phyloP scores from a whole-genome alignment of 2,888 invertebrate genomes.

The Frankliniella intonsa region DNA sequence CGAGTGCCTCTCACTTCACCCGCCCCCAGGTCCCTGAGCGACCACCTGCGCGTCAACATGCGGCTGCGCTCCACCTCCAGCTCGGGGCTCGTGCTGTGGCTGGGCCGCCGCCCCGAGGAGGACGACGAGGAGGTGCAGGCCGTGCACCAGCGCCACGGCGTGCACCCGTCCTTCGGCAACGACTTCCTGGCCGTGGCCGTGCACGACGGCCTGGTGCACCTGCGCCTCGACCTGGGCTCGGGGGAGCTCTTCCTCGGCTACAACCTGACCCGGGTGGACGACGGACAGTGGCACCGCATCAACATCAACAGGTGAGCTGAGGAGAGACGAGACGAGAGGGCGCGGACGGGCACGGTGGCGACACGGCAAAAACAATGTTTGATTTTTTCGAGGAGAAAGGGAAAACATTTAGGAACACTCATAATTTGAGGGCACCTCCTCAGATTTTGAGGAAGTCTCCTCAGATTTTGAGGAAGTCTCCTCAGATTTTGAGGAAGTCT shows the following conservation, averaged over 20 bases:
- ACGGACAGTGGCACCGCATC: conserved; percentile 81
- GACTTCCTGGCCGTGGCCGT: conserved; percentile 84
- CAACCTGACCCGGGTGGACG: conserved; percentile 80
- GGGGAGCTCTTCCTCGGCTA: conserved; percentile 81
- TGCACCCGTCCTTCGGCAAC: conserved; percentile 53
- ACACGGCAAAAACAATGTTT: too few relatives aligned
- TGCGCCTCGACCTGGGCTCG: conserved; percentile 80
- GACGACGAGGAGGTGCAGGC: conserved; percentile 57
- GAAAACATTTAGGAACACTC: too few relatives aligned
- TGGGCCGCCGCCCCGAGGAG: conserved; percentile 59
- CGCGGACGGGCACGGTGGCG: too few relatives aligned
- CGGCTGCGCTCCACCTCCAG: conserved; percentile 69
- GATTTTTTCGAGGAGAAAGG: too few relatives aligned
- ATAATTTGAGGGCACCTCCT: too few relatives aligned
- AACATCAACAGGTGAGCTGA: conserved; percentile 63
- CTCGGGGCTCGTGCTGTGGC: conserved; percentile 79
- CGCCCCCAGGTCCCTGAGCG: conserved; percentile 76
- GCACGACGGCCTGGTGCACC: conserved; percentile 66
- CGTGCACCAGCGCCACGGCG: conserved; percentile 64
- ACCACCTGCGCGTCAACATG: conserved; percentile 83
- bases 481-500: too few relatives aligned
- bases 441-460: too few relatives aligned
- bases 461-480: too few relatives aligned
- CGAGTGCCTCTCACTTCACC: too few relatives aligned
- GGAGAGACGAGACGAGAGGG: too few relatives aligned